Evolutionary conservation across 2,888 invertebrate species (phyloP).

Genomic region (Dicyrtomina minuta): DNA sequence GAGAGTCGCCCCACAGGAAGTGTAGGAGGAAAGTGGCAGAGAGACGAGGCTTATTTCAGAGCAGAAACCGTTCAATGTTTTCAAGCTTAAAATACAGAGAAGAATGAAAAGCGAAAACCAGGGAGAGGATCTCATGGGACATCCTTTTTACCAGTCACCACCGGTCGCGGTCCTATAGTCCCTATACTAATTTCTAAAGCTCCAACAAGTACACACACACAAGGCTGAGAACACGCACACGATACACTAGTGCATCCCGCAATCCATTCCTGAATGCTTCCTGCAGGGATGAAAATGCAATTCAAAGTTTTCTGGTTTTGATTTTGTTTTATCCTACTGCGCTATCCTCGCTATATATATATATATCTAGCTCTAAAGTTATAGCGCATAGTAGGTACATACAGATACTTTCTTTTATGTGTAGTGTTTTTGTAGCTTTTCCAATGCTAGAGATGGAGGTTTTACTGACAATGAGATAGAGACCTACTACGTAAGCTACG

Average conservation of each 20-base stretch:
- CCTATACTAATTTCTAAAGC: neutral
- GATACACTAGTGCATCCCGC: neutral
- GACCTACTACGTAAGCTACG: too few relatives aligned
- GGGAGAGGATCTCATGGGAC: slow-evolving; percentile 24
- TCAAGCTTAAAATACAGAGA: slow-evolving; percentile 9
- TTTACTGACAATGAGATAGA: too few relatives aligned
- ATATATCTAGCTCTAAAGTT: too few relatives aligned
- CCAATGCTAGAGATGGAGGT: too few relatives aligned
- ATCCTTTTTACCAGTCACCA: slow-evolving; percentile 4
- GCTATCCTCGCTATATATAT: too few relatives aligned
- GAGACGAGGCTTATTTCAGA: neutral
- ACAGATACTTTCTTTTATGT: too few relatives aligned
- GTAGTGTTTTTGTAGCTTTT: too few relatives aligned
- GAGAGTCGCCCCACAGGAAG: too few relatives aligned
- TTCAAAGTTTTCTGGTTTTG: neutral
- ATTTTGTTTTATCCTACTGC: too few relatives aligned
- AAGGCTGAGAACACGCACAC: neutral
- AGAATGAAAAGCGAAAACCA: slow-evolving; percentile 16
- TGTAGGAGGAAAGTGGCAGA: neutral
- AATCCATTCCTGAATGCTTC: slow-evolving; percentile 3
- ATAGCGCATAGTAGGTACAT: too few relatives aligned
- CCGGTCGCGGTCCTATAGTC: too few relatives aligned
- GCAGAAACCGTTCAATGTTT: neutral
- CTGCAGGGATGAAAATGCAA: neutral
- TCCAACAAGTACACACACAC: neutral